Evolutionary conservation across 2,797 vertebrate genomes (phyloP).

Genomic region (Natrix natrix): DNA sequence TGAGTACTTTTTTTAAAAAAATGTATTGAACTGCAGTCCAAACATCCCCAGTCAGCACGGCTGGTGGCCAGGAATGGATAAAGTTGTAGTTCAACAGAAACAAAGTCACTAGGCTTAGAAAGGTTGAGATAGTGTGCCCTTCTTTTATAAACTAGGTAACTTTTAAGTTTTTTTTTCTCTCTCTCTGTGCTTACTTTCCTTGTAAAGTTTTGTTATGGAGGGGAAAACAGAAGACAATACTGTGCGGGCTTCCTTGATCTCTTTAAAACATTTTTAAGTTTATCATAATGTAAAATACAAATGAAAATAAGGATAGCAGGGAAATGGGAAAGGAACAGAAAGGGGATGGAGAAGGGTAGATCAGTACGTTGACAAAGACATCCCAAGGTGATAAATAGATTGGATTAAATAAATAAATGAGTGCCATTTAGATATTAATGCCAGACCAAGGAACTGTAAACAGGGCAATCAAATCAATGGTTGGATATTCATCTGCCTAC

Average conservation of each 20-base stretch:
- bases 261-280: background rate
- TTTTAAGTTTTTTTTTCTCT: background rate
- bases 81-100: background rate
- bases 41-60: background rate
- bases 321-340: background rate
- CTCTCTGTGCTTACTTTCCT: background rate
- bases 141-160: background rate
- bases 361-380: background rate
- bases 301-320: background rate
- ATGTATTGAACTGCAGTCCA: background rate
- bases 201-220: background rate
- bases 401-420: conserved; percentile 1
- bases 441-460: background rate
- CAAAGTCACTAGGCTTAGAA: background rate
- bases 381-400: background rate
- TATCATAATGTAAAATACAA: background rate
- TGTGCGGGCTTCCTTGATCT: background rate
- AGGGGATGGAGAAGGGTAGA: background rate
- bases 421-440: background rate
- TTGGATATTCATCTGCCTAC: background rate
- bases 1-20: background rate
- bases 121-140: background rate
- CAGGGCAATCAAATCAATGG: background rate
- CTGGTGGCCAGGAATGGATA: background rate
- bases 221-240: background rate